Base-by-base conservation (phyloP, 2,888 invertebrate species). In the Frankliniella intonsa region DNA sequence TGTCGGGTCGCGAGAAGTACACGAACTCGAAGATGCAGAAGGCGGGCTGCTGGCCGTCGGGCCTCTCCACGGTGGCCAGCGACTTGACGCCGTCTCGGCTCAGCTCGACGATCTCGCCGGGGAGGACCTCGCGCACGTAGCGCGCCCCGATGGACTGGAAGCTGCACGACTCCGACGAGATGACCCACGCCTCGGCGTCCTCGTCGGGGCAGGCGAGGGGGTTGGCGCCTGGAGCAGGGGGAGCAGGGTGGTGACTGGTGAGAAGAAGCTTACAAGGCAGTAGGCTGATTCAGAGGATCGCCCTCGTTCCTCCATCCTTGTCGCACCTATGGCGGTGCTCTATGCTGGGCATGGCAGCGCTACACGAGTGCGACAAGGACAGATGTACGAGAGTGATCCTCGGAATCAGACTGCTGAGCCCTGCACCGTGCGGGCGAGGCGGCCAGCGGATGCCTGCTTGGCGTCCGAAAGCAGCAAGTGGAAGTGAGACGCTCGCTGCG, bases 1-100 rank as follows among this genome's bases (percentile, higher is more conserved):
- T 96, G 88, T 99, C 99, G 0, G 98, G 94, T 84, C 99, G 89
- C 0, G 99, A 97, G 90, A 99, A 99, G 89, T 99, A 99, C 0
- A 99, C 98, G 88, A 99, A 99, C 89, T 99, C 99, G 89, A 99
- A 99, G 87, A 99, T 98, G 88, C 99, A 99, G 90, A 99, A 97
- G 0, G 99, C 97, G 85, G 95, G 94, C 83, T 93, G 92, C 84
- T 92, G 93, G 69, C 83, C 84, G 86, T 92, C 91, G 0, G 96
- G 96, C 81, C 95, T 90, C 85, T 94, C 93, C 81, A 98, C 94
- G 83, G 97, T 94, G 86, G 94, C 95, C 84, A 97, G 93, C 0
- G 97, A 96, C 84, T 94, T 92, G 83, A 97, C 93, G 3, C 98
- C 98, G 85, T 93, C 91, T 22, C 93, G 91, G 0, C 96, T 95